phyloP scores from a whole-genome alignment of 2,797 vertebrate genomes.

The Sciurus carolinensis region DNA sequence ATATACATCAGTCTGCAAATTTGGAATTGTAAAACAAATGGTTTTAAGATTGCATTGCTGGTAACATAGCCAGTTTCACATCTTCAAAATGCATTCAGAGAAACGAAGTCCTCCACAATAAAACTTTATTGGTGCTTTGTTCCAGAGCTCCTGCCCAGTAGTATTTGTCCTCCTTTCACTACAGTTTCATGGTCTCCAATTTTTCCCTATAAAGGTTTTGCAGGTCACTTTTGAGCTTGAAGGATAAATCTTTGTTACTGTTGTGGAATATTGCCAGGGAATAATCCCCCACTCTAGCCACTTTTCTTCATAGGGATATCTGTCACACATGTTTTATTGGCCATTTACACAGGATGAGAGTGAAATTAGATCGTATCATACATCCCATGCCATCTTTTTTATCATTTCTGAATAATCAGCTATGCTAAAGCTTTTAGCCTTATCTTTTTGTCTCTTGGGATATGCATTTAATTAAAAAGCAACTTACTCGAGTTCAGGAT shows the following conservation, averaged over 20 bases:
- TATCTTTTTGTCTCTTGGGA: conserved; percentile 67
- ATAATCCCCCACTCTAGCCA: conserved; percentile 25
- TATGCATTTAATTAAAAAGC: conserved; percentile 82
- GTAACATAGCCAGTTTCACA: background rate
- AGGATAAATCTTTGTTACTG: conserved; percentile 72
- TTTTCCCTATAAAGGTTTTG: conserved; percentile 60
- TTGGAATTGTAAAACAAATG: conserved; percentile 53
- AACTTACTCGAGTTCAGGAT: conserved; percentile 81
- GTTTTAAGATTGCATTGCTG: conserved; percentile 8
- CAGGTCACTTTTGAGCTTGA: conserved; percentile 68
- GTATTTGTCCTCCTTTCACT: conserved; percentile 62
- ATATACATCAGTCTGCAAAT: background rate
- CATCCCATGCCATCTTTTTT: conserved; percentile 72
- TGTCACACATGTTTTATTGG: conserved; percentile 79
- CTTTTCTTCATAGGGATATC: conserved; percentile 78
- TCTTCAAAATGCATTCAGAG: conserved; percentile 34
- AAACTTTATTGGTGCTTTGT: background rate
- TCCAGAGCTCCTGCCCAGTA: background rate
- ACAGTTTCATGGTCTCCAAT: conserved; percentile 68
- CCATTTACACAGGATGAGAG: conserved; percentile 80
- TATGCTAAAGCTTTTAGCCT: conserved; percentile 75
- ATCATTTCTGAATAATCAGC: conserved; percentile 78
- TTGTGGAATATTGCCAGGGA: conserved; percentile 15
- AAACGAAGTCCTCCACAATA: background rate
- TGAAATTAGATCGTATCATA: conserved; percentile 79